phyloP scores from a whole-genome alignment of 2,113 vertebrate species.

The Notarius quadriscutis region DNA sequence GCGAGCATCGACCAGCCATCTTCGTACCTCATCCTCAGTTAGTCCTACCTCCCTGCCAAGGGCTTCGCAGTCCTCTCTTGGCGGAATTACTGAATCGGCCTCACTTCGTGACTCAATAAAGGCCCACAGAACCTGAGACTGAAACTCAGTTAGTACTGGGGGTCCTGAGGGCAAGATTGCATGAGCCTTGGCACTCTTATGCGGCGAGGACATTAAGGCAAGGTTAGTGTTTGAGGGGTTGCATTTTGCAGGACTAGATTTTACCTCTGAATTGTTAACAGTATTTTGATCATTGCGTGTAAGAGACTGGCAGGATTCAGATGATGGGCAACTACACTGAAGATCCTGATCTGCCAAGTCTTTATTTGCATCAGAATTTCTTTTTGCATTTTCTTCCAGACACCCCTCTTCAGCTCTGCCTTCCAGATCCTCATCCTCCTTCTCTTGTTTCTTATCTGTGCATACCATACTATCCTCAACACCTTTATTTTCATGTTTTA shows the following conservation, averaged over 20 bases:
- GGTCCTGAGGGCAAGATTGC: slow-evolving; percentile 55
- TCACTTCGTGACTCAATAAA: slow-evolving; percentile 77
- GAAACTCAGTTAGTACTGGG: slow-evolving; percentile 73
- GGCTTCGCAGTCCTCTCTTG: slow-evolving; percentile 75
- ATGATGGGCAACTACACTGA: slow-evolving; percentile 63
- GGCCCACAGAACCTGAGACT: slow-evolving; percentile 75
- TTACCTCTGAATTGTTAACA: slow-evolving; percentile 45
- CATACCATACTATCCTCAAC: slow-evolving; percentile 43
- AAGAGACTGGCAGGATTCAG: slow-evolving; percentile 58
- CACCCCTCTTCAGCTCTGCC: slow-evolving; percentile 58
- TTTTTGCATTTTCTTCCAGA: slow-evolving; percentile 60
- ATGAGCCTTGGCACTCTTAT: slow-evolving; percentile 54
- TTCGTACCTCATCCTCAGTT: slow-evolving; percentile 70
- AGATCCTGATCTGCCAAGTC: slow-evolving; percentile 61
- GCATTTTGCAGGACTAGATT: slow-evolving; percentile 65
- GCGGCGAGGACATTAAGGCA: slow-evolving; percentile 64
- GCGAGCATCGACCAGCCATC: slow-evolving; percentile 70
- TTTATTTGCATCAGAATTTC: slow-evolving; percentile 57
- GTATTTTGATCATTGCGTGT: slow-evolving; percentile 18
- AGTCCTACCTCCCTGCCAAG: slow-evolving; percentile 75
- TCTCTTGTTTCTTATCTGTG: slow-evolving; percentile 50
- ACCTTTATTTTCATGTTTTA: slow-evolving; percentile 55
- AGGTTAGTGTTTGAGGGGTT: slow-evolving; percentile 55
- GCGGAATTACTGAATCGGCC: slow-evolving; percentile 71
- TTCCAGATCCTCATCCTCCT: slow-evolving; percentile 47